Conservation (phyloP, 2,113 vertebrate genomes). For the Anthoscopus minutus region DNA sequence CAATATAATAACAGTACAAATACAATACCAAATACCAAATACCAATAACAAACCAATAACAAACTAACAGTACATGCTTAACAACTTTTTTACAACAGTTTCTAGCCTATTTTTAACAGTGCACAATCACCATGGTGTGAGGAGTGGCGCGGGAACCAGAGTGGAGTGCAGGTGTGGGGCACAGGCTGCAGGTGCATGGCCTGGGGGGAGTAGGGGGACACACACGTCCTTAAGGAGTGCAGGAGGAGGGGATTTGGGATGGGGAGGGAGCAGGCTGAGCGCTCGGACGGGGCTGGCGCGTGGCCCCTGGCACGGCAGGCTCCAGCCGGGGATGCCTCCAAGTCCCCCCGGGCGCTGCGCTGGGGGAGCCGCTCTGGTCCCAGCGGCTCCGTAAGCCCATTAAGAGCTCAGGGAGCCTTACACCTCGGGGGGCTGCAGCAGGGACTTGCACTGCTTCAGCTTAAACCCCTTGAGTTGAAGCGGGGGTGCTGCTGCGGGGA, state of each 20-base stretch:
- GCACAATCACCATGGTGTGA: too few relatives aligned
- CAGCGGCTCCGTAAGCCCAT: not conserved
- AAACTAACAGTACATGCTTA: too few relatives aligned
- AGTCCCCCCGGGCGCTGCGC: not conserved
- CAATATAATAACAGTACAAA: too few relatives aligned
- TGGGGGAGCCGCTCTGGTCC: not conserved
- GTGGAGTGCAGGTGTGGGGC: not conserved
- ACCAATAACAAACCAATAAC: too few relatives aligned
- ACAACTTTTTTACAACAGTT: too few relatives aligned
- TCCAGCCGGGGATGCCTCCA: accelerated
- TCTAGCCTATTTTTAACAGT: too few relatives aligned
- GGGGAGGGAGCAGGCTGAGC: not conserved
- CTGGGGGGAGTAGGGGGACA: too few relatives aligned
- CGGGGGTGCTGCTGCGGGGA: not conserved
- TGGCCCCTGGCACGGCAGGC: not conserved
- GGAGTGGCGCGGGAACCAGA: not conserved
- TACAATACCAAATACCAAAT: too few relatives aligned
- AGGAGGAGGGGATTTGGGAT: not conserved
- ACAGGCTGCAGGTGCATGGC: accelerated
- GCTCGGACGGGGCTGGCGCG: accelerated
- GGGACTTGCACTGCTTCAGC: slow-evolving; percentile 19
- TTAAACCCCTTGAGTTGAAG: not conserved
- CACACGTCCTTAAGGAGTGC: accelerated
- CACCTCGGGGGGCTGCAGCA: slow-evolving; percentile 3
- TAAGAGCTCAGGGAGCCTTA: slow-evolving; percentile 46